Percentiles rank a stretch among this genome's conserved stretches.
Evolutionary conservation across 2,113 vertebrate species (phyloP).

Genomic region (Spea bombifrons): DNA sequence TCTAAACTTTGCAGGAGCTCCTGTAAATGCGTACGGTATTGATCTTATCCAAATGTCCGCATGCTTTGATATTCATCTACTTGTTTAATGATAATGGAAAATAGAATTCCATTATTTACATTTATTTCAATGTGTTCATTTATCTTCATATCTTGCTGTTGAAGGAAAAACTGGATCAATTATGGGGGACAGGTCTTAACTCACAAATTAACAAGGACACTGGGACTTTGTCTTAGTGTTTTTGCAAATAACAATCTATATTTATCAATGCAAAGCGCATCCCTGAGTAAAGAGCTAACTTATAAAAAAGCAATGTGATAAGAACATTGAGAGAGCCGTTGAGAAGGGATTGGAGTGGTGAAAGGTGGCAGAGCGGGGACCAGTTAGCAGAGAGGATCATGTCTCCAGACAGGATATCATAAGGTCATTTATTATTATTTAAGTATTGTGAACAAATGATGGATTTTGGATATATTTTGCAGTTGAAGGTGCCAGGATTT

Average conservation of each 20-base stretch:
- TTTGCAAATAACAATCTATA: background rate
- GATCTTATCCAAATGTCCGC: constrained; percentile 8
- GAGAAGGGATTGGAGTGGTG: no score
- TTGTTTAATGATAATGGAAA: constrained; percentile 5
- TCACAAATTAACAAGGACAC: background rate
- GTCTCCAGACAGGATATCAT: no score
- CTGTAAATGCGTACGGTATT: background rate
- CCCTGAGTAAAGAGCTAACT: no score
- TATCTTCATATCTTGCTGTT: background rate
- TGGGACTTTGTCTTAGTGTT: background rate
- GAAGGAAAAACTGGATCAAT: background rate
- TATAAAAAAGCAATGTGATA: no score
- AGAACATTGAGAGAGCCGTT: no score
- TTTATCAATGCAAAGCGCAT: no score
- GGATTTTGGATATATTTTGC: no score
- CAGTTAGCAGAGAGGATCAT: no score
- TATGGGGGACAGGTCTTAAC: background rate
- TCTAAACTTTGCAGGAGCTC: constrained; percentile 10
- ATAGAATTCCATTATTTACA: constrained; percentile 5
- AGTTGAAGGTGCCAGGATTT: no score
- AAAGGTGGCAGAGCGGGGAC: no score
- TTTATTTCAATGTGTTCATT: background rate
- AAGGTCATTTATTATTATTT: no score
- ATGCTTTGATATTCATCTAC: constrained; percentile 27
- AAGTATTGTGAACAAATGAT: no score